Percentiles rank a stretch among this genome's conserved stretches.
Evolutionary conservation across 2,888 invertebrate genomes (phyloP).

Genomic region (Apamea epomidion): DNA sequence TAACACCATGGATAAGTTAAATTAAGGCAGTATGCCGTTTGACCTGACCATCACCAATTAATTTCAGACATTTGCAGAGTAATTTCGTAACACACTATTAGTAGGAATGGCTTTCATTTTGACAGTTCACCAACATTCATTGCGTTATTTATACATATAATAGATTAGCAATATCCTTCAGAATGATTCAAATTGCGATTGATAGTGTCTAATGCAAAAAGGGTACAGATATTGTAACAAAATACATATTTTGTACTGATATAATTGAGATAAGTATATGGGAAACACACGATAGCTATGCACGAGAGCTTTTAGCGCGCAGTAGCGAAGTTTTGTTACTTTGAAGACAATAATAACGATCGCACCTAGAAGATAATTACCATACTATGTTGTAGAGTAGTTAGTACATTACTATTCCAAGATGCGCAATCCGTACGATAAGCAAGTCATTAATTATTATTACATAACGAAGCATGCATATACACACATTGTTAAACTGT

Average conservation of each 20-base stretch:
- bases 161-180: too few relatives aligned
- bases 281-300: not conserved
- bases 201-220: too few relatives aligned
- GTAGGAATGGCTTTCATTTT: too few relatives aligned
- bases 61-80: not conserved
- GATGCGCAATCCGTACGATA: conserved; percentile 10
- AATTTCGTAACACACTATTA: too few relatives aligned
- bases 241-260: not conserved
- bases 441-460: conserved; percentile 43
- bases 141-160: too few relatives aligned
- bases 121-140: too few relatives aligned
- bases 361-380: not conserved
- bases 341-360: not conserved
- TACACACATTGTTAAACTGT: conserved; percentile 3
- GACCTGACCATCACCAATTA: not conserved
- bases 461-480: conserved; percentile 25
- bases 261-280: not conserved
- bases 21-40: not conserved
- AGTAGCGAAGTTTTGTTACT: not conserved
- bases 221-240: not conserved
- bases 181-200: too few relatives aligned
- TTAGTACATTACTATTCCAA: conserved; percentile 13
- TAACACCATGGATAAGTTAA: not conserved
- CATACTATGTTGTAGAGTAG: conserved; percentile 1
- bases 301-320: not conserved